Conservation (phyloP, 1,140 invertebrate species). For the Saccostrea glomerata region DNA sequence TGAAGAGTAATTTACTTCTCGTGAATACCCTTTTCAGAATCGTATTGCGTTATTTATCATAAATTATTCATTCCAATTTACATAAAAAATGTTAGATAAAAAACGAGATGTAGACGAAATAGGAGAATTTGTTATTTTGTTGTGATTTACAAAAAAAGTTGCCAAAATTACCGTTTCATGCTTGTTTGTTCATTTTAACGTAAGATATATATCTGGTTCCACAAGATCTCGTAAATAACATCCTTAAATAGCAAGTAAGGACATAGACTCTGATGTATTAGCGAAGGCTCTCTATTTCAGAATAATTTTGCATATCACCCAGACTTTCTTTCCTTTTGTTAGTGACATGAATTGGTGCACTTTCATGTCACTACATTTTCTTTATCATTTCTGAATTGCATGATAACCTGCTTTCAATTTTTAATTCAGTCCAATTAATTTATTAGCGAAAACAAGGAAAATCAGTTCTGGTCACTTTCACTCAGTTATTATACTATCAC, state of each 20-base stretch:
- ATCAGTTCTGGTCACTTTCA: too few species aligned
- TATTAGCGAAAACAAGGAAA: too few species aligned
- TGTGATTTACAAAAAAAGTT: constrained; percentile 20
- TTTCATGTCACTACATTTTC: too few species aligned
- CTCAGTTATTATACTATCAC: too few species aligned
- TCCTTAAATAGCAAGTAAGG: background rate
- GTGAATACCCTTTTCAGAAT: background rate
- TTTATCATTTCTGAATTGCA: too few species aligned
- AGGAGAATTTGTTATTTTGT: constrained; percentile 30
- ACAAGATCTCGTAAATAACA: constrained; percentile 2
- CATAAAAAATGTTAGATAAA: constrained; percentile 1
- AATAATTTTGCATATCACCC: too few species aligned
- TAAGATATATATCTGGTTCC: background rate
- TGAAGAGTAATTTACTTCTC: background rate
- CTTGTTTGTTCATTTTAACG: background rate
- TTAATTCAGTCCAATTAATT: too few species aligned
- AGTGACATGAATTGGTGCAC: too few species aligned
- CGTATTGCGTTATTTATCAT: constrained; percentile 31
- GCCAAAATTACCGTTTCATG: background rate
- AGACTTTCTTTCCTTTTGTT: too few species aligned
- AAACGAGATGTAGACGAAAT: background rate
- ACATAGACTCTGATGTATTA: background rate
- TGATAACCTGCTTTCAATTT: too few species aligned
- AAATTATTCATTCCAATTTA: constrained; percentile 26
- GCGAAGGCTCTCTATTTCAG: too few species aligned